Percentiles rank a stretch among this genome's conserved stretches.
These are phyloP conservation scores for Oikopleura dioica DNA, from an alignment of 23 tunicate species.

Conservation along the genomic window DNA sequence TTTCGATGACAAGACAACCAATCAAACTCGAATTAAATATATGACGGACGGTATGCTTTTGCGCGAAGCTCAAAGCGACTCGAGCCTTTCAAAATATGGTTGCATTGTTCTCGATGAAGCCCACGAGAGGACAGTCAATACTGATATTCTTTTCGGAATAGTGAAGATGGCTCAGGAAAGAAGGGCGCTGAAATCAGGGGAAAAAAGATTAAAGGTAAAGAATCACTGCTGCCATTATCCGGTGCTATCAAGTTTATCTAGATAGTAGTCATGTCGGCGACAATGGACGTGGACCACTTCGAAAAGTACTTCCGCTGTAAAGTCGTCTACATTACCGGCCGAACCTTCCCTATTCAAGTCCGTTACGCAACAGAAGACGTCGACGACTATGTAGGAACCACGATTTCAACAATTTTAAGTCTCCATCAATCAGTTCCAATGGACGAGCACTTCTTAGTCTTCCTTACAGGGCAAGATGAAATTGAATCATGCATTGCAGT, in stretches of 20 bases:
- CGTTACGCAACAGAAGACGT: not conserved
- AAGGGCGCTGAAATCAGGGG: not conserved
- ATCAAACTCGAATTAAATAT: not conserved
- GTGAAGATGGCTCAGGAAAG: constrained; percentile 9
- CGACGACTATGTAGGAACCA: not conserved
- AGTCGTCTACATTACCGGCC: not conserved
- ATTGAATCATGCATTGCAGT: not conserved
- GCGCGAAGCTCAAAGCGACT: constrained; percentile 7
- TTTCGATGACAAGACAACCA: not conserved
- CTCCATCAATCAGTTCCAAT: not conserved
- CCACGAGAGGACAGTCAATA: constrained; percentile 29
- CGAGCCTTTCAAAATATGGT: too few species aligned
- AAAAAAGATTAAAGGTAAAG: not conserved
- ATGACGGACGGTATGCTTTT: constrained; percentile 12
- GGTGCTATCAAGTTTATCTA: constrained; percentile 52
- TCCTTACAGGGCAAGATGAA: constrained; percentile 8
- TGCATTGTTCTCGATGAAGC: too few species aligned
- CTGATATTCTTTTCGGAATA: constrained; percentile 74
- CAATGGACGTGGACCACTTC: constrained; percentile 64
- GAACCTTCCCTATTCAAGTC: constrained; percentile 3
- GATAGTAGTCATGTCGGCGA: constrained; percentile 87
- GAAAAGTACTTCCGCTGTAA: constrained; percentile 15
- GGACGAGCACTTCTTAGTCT: not conserved
- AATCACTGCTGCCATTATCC: too few species aligned
- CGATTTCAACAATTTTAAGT: not conserved